A percentile compares a stretch with the other conserved stretches of the same genome.
phyloP scores from a whole-genome alignment of 2,113 vertebrate genomes.

The Turdus rufiventris region DNA sequence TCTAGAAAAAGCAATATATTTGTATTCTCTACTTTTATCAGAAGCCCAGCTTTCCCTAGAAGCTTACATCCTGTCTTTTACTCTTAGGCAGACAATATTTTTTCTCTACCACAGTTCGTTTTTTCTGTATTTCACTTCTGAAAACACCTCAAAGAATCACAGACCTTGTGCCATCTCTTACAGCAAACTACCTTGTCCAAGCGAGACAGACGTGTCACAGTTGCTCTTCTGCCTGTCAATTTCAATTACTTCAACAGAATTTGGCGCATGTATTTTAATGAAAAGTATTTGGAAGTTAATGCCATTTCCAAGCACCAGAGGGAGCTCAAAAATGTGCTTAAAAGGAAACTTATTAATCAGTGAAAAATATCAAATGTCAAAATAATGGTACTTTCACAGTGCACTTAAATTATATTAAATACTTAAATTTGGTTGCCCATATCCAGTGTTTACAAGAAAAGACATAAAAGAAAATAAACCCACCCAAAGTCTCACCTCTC shows the following conservation, averaged over 20 bases:
- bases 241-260: background rate
- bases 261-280: background rate
- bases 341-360: background rate
- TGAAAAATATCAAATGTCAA: background rate
- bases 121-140: background rate
- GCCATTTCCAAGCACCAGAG: slow-evolving; percentile 21
- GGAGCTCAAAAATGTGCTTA: slow-evolving; percentile 24
- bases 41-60: background rate
- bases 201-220: background rate
- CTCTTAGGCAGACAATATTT: background rate
- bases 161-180: background rate
- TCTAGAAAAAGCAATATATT: background rate
- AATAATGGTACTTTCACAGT: background rate
- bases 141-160: background rate
- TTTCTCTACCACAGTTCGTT: background rate
- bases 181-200: background rate
- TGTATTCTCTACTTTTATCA: background rate
- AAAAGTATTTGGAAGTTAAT: background rate
- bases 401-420: background rate
- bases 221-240: background rate
- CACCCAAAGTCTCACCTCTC: background rate
- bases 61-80: background rate
- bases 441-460: background rate
- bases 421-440: background rate
- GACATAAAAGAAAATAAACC: background rate